Conservation (phyloP, 1,140 invertebrate genomes). For the Maniola jurtina region DNA sequence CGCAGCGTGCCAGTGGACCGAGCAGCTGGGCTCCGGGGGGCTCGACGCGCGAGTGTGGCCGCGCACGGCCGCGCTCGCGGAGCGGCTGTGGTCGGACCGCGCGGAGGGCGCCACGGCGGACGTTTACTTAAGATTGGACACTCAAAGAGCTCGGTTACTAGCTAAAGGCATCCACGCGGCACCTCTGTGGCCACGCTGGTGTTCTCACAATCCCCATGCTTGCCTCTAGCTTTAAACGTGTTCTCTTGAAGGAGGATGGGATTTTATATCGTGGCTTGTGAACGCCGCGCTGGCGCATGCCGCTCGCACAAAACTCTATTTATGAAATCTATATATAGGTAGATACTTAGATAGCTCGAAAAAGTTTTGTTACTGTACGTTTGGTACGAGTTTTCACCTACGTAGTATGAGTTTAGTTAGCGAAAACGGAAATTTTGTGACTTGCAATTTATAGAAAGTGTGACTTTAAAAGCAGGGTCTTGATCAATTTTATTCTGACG, state of each 20-base stretch:
- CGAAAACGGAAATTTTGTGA: no score
- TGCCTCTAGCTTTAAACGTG: conserved; percentile 76
- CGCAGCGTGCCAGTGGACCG: conserved; percentile 86
- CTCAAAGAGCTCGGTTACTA: conserved; percentile 82
- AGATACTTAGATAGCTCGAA: not conserved
- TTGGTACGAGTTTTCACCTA: not conserved
- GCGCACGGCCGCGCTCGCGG: conserved; percentile 84
- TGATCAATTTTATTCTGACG: no score
- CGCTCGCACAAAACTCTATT: not conserved
- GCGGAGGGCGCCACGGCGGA: conserved; percentile 64
- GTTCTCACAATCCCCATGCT: conserved; percentile 85
- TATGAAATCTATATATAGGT: conserved; percentile 7
- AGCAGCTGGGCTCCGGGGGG: conserved; percentile 81
- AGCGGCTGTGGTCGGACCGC: conserved; percentile 79
- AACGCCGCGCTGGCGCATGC: not conserved
- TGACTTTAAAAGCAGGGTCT: no score
- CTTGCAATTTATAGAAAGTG: no score
- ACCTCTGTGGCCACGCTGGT: conserved; percentile 87
- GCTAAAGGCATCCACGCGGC: conserved; percentile 82
- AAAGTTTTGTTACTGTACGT: conserved; percentile 4
- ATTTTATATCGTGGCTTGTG: not conserved
- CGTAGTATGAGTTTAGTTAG: not conserved
- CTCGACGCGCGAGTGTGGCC: conserved; percentile 86
- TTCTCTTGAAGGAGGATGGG: not conserved
- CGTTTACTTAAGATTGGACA: conserved; percentile 83